These are phyloP conservation scores for Tauraco hartlaubi DNA, from an alignment of 2,797 vertebrate species.

Conservation along the genomic window DNA sequence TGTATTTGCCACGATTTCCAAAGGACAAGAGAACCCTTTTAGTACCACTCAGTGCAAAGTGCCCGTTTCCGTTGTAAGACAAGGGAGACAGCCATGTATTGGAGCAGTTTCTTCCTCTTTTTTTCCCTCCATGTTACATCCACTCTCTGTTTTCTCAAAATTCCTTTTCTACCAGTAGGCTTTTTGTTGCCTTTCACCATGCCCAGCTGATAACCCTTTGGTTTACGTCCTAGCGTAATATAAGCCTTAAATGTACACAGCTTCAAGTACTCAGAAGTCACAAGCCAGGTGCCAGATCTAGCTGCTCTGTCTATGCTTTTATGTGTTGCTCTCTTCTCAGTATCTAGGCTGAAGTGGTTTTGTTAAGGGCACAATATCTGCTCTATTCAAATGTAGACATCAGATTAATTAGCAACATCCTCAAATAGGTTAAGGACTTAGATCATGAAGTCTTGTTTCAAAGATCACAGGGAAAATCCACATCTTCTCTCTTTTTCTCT, in stretches of 20 bases:
- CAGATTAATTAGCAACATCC: not conserved
- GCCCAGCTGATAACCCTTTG: not conserved
- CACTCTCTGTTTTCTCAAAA: not conserved
- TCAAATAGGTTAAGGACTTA: not conserved
- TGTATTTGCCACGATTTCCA: not conserved
- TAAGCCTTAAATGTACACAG: not conserved
- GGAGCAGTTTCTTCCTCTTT: not conserved
- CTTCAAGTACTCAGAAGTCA: not conserved
- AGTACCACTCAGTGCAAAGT: not conserved
- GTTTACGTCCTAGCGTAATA: not conserved
- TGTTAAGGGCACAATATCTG: not conserved
- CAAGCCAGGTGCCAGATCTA: not conserved
- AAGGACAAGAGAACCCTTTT: not conserved
- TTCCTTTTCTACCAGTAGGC: not conserved
- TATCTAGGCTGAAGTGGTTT: not conserved
- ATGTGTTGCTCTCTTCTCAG: not conserved
- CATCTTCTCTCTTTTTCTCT: not conserved
- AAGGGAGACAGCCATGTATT: not conserved
- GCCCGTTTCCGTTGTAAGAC: fast-evolving
- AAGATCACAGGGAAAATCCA: not conserved
- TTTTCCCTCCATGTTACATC: not conserved
- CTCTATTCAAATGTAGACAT: not conserved
- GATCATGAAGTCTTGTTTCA: not conserved
- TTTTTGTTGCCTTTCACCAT: not conserved
- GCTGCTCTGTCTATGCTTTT: not conserved